Percentiles rank a stretch among this genome's conserved stretches.
phyloP scores from a whole-genome alignment of 2,797 vertebrate genomes.

The Dallia pectoralis region DNA sequence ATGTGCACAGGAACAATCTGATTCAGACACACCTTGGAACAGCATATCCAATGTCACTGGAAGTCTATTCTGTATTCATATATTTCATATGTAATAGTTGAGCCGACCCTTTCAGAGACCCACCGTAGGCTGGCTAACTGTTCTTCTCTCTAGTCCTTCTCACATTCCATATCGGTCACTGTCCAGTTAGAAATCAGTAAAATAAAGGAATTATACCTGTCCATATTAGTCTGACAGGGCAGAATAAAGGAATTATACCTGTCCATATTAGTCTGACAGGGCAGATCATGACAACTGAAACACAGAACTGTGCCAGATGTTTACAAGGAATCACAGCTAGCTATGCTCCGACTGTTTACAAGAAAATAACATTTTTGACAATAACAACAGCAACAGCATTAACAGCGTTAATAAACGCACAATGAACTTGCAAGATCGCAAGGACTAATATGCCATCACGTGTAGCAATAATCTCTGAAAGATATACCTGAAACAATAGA shows the following conservation, averaged over 20 bases:
- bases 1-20: background rate
- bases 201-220: background rate
- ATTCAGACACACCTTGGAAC: background rate
- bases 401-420: background rate
- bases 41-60: background rate
- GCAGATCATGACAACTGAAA: background rate
- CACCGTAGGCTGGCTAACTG: background rate
- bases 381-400: background rate
- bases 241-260: background rate
- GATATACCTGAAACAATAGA: background rate
- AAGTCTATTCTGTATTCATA: background rate
- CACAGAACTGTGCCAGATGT: background rate
- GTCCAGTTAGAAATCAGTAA: background rate
- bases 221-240: background rate
- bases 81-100: background rate
- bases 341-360: background rate
- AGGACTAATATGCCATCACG: background rate
- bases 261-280: background rate
- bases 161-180: background rate
- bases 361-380: background rate
- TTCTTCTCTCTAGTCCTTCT: background rate
- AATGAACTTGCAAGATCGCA: background rate
- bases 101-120: background rate
- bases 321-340: background rate
- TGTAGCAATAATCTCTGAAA: background rate